These are phyloP conservation scores for Porites australiensis DNA, from an alignment of 64 coral and sea anemone species.

Conservation along the genomic window DNA sequence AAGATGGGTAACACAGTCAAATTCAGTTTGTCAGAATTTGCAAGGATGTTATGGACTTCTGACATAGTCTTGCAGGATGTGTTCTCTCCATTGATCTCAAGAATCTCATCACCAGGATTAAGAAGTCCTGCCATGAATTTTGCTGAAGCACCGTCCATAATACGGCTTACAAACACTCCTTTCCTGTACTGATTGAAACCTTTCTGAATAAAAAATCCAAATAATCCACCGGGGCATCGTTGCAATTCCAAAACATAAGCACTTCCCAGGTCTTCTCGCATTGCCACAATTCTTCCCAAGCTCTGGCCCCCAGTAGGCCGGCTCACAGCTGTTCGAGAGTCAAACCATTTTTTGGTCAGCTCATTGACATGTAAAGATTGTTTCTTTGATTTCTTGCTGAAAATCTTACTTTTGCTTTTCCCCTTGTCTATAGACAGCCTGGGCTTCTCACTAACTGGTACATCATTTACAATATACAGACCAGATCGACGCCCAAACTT, in stretches of 20 bases:
- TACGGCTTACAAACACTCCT: constrained; percentile 89
- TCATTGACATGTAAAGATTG: constrained; percentile 78
- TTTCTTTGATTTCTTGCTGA: constrained; percentile 63
- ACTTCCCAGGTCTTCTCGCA: constrained; percentile 80
- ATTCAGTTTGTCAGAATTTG: constrained; percentile 83
- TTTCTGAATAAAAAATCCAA: constrained; percentile 97
- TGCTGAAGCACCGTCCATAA: constrained; percentile 81
- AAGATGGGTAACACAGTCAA: constrained; percentile 82
- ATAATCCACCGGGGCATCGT: constrained; percentile 72
- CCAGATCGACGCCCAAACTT: constrained; percentile 89
- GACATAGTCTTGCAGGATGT: constrained; percentile 68
- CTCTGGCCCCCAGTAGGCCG: constrained; percentile 84
- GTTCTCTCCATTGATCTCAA: constrained; percentile 86
- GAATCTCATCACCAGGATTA: constrained; percentile 90
- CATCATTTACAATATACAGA: constrained; percentile 91
- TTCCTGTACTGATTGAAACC: constrained; percentile 75
- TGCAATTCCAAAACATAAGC: constrained; percentile 93
- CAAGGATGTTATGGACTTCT: constrained; percentile 85
- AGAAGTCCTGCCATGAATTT: constrained; percentile 93
- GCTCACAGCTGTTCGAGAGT: constrained; percentile 85
- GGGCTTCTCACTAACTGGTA: constrained; percentile 84
- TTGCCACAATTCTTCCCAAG: constrained; percentile 74
- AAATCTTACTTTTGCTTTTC: constrained; percentile 67
- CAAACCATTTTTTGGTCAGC: constrained; percentile 89
- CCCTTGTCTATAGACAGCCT: constrained; percentile 46